Conservation (phyloP, 2,888 invertebrate species). For the Melikaiella ostensackeni region DNA sequence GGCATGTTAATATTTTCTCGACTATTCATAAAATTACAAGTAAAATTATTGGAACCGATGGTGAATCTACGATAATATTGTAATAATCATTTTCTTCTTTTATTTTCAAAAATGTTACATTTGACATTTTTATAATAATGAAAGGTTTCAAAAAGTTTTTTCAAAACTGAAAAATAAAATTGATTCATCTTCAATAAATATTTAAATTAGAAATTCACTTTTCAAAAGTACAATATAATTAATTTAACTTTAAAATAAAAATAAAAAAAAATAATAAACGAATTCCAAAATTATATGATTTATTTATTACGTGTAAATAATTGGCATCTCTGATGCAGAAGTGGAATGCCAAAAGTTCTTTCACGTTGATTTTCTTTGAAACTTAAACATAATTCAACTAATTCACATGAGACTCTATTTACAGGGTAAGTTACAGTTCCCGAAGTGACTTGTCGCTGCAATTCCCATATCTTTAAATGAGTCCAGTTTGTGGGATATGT, state of each 20-base stretch:
- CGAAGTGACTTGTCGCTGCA: neutral
- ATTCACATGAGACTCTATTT: neutral
- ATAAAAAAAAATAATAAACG: neutral
- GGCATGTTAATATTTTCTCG: too few relatives aligned
- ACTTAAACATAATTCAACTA: conserved; percentile 7
- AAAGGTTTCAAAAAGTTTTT: neutral
- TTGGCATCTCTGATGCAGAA: neutral
- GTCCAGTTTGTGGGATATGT: neutral
- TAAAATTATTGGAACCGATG: too few relatives aligned
- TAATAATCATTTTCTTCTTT: too few relatives aligned
- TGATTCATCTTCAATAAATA: too few relatives aligned
- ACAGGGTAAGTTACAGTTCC: neutral
- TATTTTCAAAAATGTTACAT: neutral
- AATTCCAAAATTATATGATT: neutral
- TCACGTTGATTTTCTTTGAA: neutral
- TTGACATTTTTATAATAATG: neutral
- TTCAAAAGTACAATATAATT: too few relatives aligned
- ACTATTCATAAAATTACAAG: too few relatives aligned
- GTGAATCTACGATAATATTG: too few relatives aligned
- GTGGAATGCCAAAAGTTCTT: conserved; percentile 8
- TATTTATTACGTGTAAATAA: neutral
- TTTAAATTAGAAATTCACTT: too few relatives aligned
- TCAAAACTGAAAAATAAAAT: neutral
- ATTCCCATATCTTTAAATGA: conserved; percentile 2
- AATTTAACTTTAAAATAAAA: neutral